Base-by-base conservation (phyloP, 2,888 invertebrate genomes). In the Epinotia brunnichana region DNA sequence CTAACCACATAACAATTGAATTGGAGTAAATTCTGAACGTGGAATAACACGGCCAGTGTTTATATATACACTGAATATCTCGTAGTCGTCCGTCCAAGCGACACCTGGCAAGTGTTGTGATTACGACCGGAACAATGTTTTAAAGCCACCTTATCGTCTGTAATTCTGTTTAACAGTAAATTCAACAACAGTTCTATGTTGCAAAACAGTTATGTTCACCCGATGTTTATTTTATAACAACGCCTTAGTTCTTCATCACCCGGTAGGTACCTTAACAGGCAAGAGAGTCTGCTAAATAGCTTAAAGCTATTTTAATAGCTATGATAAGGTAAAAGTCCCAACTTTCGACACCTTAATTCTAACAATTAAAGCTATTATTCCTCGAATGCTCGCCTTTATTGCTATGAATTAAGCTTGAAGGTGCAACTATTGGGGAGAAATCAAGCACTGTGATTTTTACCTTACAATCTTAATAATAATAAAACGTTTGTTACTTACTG, bases 71-170 rank as follows among this genome's bases (percentile, higher is more conserved):
- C 19, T 29, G 53, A 67, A 48, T 69, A 61, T 54, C 60, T 66
- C 39, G 21, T 17, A 39, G 35, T 17, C 9, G 39, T 62, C 35
- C 7, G 57, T 39, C 15, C 44, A 48, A 67, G 56, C 62, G 51
- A 24, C 68, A 57, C 48, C 56, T 57, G 24, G 10, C 19, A 19
- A 61, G 63, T 73, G 69, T 73, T 73, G 68, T 73, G 68, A 68
- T 69, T 73, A 73, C 63, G 63, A 59, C 69, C 73, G 69, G 69
- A 73, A 73, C 68, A 73, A 69, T 69, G 57, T 56, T 72, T 68
- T 56, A 48, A 56, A 68, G 19, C 57, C 57, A 57, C 48, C 57
- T 68, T 39, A 48, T 39, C 57, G 68, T 68, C 67, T 62, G 67
- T 57, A 48, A 73, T 73, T 69, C 53, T 59, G 63, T 35, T 69